phyloP scores from a whole-genome alignment of 2,113 vertebrate species.

The Pterocles gutturalis region DNA sequence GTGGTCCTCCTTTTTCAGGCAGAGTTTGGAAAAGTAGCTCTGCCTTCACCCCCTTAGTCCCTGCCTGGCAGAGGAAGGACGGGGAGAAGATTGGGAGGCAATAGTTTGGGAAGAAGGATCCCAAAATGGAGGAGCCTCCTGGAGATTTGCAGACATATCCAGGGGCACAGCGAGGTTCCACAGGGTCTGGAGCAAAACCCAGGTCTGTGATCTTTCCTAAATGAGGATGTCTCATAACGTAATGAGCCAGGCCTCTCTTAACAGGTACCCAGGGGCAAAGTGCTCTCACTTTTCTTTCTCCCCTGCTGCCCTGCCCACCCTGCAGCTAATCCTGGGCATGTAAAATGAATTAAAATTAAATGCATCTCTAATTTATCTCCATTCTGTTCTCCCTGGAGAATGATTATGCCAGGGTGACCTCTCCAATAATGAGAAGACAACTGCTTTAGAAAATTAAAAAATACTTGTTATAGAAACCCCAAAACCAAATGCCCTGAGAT shows the following conservation, averaged over 20 bases:
- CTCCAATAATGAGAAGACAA: slow-evolving; percentile 20
- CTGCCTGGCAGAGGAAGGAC: neutral
- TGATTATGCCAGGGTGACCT: slow-evolving; percentile 50
- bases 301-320: neutral
- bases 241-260: slow-evolving; percentile 2
- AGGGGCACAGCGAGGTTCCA: neutral
- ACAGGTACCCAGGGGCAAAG: slow-evolving; percentile 19
- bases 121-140: neutral
- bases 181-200: slow-evolving; percentile 25
- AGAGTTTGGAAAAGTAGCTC: neutral
- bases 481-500: slow-evolving; percentile 35
- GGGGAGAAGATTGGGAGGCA: accelerated
- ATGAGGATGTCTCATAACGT: neutral
- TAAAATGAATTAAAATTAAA: slow-evolving; percentile 56
- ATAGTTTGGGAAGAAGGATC: neutral
- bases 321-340: slow-evolving; percentile 43
- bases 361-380: slow-evolving; percentile 46
- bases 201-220: slow-evolving; percentile 54
- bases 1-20: neutral
- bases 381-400: slow-evolving; percentile 45
- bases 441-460: slow-evolving; percentile 33
- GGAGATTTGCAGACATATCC: neutral
- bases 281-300: slow-evolving; percentile 38
- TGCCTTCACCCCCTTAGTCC: neutral
- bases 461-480: slow-evolving; percentile 27